Evolutionary conservation across 2,797 vertebrate genomes (phyloP), one percentile per base, ranked within the genome.

Genomic region (Gymnothorax reevesii): DNA sequence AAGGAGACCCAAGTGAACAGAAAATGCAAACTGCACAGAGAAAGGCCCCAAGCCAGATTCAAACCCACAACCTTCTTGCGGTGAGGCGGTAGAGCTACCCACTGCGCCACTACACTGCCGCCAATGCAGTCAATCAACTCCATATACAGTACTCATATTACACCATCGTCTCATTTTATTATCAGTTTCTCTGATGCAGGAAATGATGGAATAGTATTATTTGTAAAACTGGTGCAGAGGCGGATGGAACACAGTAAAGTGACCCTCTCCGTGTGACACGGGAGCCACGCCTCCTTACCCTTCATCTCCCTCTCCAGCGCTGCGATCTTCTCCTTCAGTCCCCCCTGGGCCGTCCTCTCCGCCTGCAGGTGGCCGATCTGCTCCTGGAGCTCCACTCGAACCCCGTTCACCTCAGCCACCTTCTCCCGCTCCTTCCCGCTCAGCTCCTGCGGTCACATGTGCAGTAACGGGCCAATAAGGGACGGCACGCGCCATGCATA

Each of bases 251-350:
- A 71, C 22, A 71, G 27, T 71, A 73, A 15, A 4, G 27, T 42
- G 71, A 12, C 71, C 42, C 71, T 73, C 15, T 27, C 27, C 71
- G 20, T 7, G 15, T 79, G 33, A 7, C 6, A 1, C 22, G n/a
- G 13, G 42, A 52, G 17, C 75, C 52, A 17, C 10, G 55, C 15
- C n/a, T 10, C 49, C 6, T 88, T 87, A 98, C 98, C 97, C 96
- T 98, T 99, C 77, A 98, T 91, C 87, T 98, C 97, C 86, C 98
- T 95, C 87, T 99, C 98, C 91, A 99, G 92, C 86, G 97, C 96
- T 0, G 92, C 92, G 84, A 96, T 96, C 93, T 97, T 99, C 91
- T 98, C 97, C 87, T 91, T 97, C 66, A 98, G 94, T 0, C 95
- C 96, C 4, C 94, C 95, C 90, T 98, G 97, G 0, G 95, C 94